Evolutionary conservation across 2,888 invertebrate genomes (phyloP).

Genomic region (Megastigmus dorsalis): DNA sequence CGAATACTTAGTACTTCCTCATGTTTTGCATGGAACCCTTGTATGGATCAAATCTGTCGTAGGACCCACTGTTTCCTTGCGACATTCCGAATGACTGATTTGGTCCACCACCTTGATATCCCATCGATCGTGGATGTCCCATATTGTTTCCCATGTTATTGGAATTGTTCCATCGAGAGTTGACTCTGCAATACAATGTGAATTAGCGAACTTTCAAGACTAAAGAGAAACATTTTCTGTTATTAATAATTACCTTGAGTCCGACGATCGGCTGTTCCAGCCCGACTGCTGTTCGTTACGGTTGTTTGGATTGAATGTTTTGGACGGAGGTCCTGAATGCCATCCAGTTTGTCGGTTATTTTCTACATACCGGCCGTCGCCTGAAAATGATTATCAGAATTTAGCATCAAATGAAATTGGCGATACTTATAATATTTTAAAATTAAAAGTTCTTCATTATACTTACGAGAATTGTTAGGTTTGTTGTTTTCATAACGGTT

Average conservation of each 20-base stretch:
- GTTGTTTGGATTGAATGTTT: constrained; percentile 70
- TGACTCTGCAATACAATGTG: constrained; percentile 14
- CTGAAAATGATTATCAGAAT: too few relatives aligned
- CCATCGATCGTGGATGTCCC: constrained; percentile 71
- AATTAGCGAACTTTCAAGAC: not conserved
- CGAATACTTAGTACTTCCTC: constrained; percentile 68
- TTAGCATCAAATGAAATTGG: too few relatives aligned
- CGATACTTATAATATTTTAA: too few relatives aligned
- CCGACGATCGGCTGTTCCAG: constrained; percentile 72
- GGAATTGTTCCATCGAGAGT: constrained; percentile 70
- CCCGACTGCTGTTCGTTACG: constrained; percentile 69
- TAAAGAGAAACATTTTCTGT: not conserved
- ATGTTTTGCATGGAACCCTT: constrained; percentile 71
- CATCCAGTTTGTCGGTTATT: constrained; percentile 70
- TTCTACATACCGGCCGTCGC: constrained; percentile 71
- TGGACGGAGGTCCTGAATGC: constrained; percentile 71
- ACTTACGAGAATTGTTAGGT: constrained; percentile 71
- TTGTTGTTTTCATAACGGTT: constrained; percentile 71
- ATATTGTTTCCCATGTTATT: constrained; percentile 70
- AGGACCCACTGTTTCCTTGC: constrained; percentile 69
- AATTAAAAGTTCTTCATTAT: too few relatives aligned
- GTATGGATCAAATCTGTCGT: constrained; percentile 72
- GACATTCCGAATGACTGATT: constrained; percentile 38
- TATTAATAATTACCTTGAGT: constrained; percentile 65
- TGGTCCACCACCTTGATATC: constrained; percentile 68